Base-by-base conservation (phyloP, 2,888 invertebrate genomes). In the Amphipoea oculea region DNA sequence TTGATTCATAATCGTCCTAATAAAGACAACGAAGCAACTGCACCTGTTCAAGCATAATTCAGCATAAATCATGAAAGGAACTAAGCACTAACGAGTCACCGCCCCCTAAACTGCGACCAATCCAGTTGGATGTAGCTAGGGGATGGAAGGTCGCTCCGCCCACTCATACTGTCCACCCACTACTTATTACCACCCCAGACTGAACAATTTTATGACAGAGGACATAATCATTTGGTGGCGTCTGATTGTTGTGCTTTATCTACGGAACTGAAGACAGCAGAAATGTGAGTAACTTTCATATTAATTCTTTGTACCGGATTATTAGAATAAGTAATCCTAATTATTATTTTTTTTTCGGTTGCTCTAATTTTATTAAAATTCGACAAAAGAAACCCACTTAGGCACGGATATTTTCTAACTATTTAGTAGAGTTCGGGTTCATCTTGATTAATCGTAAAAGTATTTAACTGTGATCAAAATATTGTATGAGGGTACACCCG, bases 141-240 rank as follows among this genome's bases (percentile, higher is more conserved):
- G 94, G 91, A 89, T 91, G 87, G 86, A 87, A 83, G 79, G 36
- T 88, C 77, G 93, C 93, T 88, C 94, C 95, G 94, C 94, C 95
- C 88, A 83, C 85, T 57, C 76, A 75, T 67, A 54, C 72, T 80
- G 78, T 68, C 91, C 91, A 87, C 92, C 92, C 92, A 90, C 90
- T 72, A 82, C 80, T 84, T 70, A 79, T 79, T 76, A 82, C 91
- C 90, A 92, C 92, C 93, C 92, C 87, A 82, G 86, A 77, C 76
- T 79, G 80, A 84, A 77, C 86, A 81, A 81, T 86, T 83, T 86
- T 86, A 80, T 78, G 79, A 82, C 88, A 81, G 84, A 89, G 85
- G 86, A 91, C 87, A 87, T 90, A 86, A 91, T 89, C 91, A 91
- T 89, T 89, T 89, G 81, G 85, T 82, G 89, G 69, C 77, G 84